Base-by-base conservation (phyloP, 1,140 invertebrate species). In the Trichonephila clavipes region DNA sequence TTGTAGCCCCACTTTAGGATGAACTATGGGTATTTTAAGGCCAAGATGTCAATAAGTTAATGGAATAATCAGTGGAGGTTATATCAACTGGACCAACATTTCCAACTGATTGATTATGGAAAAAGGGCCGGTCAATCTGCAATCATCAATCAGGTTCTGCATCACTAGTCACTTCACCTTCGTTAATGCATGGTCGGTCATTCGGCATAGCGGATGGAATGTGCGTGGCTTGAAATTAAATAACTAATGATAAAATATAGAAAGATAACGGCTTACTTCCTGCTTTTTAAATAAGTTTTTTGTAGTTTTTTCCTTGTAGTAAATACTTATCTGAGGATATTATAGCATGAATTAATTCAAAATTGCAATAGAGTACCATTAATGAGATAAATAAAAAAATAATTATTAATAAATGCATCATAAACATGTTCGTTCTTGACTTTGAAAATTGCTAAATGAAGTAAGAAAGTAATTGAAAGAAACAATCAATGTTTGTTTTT, bases 101-200 rank as follows among this genome's bases (percentile, higher is more conserved):
- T 69, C 59, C 72, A 7, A 66, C 58, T 92, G 90, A 92, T 92
- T 59, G 90, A 92, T 92, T 85, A 85, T 44, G n/a, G 24, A 82
- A 14, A 28, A 28, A 24, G 28, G 89, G 40, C 19, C 16, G 34
- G 81, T 85, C 61, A 28, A 10, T 83, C 81, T 34, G 3, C 44
- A 51, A 61, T 90, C 88, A 81, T 61, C 69, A 34, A 40, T 85
- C 83, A 85, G 21, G 51, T 12, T 28, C n/a, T 85, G 83, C 83
- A 59, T 85, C 51, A 85, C 8, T 85, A 14, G 83, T 85, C 51
- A 59, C 58, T n/a, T 85, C 58, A 28, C 51, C 83, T 85, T 85
- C 4, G 72, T 77, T 34, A 34, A 77, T 77, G 72, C 72, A 40
- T 77, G 72, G 18, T 16, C 28, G 28, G 34, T 28, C 72, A 28